Evolutionary conservation across 2,888 invertebrate genomes (phyloP), one percentile per base, ranked within the genome.

Genomic region (Pollenia amentaria): DNA sequence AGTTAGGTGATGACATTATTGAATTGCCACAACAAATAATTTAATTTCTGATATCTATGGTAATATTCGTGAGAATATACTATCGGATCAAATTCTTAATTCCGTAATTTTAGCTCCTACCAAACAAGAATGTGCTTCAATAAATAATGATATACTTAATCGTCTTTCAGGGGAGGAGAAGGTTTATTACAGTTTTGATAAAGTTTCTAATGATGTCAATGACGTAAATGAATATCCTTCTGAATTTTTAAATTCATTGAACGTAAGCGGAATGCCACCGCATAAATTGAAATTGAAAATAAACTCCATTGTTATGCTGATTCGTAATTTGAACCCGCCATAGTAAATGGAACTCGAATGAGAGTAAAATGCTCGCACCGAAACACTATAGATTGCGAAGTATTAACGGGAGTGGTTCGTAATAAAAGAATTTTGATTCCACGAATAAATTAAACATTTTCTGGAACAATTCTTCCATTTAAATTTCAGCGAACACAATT

Each of bases 181-280:
- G 44, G 42, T 57, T 40, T 75, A 60, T 46, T 10, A 44, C 29
- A 75, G 75, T 40, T 60, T 42, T 40, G 75, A 75, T 62, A 75
- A 60, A 75, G 29, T 75, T 60, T 38, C 38, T 55, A 29, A 44
- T 60, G 42, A 57, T 38, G 38, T 16, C 11, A 46, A 75, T 60
- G 72, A 72, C 29, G 38, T 72, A 14, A 72, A 72, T 51, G 16
- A 72, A 29, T 72, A 51, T 72, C 72, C 72, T 11, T 16, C 46
- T 65, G 83, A 83, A 69, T 83, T 77, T 83, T 83, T 83, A 38
- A 83, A 83, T 60, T 83, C 83, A 42, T 62, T 83, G 46, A 57
- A 9, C 57, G 77, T 84, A 12, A 77, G 70, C 60, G 83, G 83
- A 7, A 42, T 84, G 46, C 70, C 83, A 46, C 83, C 83, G 21